A percentile compares a stretch with the other conserved stretches of the same genome.
Conservation (phyloP, 2,888 invertebrate genomes). For the Biston betularia region DNA sequence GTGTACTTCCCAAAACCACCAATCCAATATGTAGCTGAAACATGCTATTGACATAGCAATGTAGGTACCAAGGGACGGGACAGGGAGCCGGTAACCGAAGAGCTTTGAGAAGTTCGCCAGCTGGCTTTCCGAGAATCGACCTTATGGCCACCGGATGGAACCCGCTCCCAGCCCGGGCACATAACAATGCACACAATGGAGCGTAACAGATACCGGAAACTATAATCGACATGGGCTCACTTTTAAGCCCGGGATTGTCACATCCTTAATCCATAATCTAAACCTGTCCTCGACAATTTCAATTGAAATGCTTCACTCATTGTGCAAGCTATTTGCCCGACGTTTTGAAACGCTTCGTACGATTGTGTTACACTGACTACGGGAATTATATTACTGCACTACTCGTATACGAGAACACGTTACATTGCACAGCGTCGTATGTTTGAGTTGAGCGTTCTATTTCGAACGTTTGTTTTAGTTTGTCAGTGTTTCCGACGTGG, state of each 20-base stretch:
- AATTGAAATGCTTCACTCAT: slow-evolving; percentile 52
- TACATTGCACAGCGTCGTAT: slow-evolving; percentile 48
- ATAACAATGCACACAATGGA: slow-evolving; percentile 69
- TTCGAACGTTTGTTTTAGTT: slow-evolving; percentile 50
- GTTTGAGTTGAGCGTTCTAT: slow-evolving; percentile 55
- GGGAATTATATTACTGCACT: slow-evolving; percentile 56
- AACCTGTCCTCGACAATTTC: slow-evolving; percentile 56
- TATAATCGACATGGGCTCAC: slow-evolving; percentile 72
- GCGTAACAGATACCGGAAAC: slow-evolving; percentile 77
- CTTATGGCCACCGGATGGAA: slow-evolving; percentile 62
- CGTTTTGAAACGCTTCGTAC: slow-evolving; percentile 58
- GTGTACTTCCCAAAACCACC: slow-evolving; percentile 55
- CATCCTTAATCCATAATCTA: slow-evolving; percentile 54
- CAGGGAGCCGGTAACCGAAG: slow-evolving; percentile 50
- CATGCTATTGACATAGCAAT: slow-evolving; percentile 75
- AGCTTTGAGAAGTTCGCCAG: slow-evolving; percentile 56
- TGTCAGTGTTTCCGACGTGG: slow-evolving; percentile 50
- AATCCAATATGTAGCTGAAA: slow-evolving; percentile 60
- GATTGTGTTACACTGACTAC: slow-evolving; percentile 54
- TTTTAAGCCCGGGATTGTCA: slow-evolving; percentile 61
- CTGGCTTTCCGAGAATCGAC: slow-evolving; percentile 70
- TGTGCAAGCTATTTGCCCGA: slow-evolving; percentile 55
- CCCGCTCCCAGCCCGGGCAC: slow-evolving; percentile 56
- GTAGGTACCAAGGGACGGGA: slow-evolving; percentile 55
- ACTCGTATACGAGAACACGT: slow-evolving; percentile 28